Base-by-base conservation (phyloP, 1,140 invertebrate genomes). In the Phenacoccus solenopsis region DNA sequence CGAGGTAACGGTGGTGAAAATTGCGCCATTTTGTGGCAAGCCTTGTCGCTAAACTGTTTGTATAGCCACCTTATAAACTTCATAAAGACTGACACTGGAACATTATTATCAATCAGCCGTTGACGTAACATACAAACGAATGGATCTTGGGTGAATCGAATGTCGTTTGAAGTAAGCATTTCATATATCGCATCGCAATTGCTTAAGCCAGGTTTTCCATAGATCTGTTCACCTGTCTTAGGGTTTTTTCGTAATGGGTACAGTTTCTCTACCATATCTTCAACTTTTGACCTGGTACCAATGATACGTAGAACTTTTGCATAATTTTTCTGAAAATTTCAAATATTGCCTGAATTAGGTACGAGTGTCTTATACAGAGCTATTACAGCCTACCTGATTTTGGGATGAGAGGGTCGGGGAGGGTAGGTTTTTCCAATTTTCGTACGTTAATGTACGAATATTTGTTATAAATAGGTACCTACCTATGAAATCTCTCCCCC, bases 281-380 rank as follows among this genome's bases (percentile, higher is more conserved):
- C 59, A 4, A 64, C 4, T 64, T 64, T 64, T 3, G 13, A 24
- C 20, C 38, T 20, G 59, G 59, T 22, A 64, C 59, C 16, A 1
- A 64, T 64, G 12, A 64, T 64, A 5, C 22, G 10, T 22, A 64
- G 20, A 20, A 64, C 59, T 22, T 64, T 64, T 64, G 22, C 59
- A 64, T 64, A 64, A 24, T 25, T 64, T 25, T 64, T 64, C 59
- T 64, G 21, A 64, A 64, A 64, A 64, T 64, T 24, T 64, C 59
- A 64, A 64, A 64, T 64, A 64, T 24, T 64, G 21, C 20, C 59
- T 10, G 59, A 64, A 64, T 64, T 64, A 25, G 59, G 59, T 64
- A 64, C 59, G 59, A 10, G 7, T 59, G 20, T 59, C 20, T 32
- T 32, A n/a, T 59, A 59, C n/a, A n/a, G n/a, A n/a, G n/a, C n/a